Base-by-base conservation (phyloP, 2,113 vertebrate genomes). In the Paradoxurus hermaphroditus region DNA sequence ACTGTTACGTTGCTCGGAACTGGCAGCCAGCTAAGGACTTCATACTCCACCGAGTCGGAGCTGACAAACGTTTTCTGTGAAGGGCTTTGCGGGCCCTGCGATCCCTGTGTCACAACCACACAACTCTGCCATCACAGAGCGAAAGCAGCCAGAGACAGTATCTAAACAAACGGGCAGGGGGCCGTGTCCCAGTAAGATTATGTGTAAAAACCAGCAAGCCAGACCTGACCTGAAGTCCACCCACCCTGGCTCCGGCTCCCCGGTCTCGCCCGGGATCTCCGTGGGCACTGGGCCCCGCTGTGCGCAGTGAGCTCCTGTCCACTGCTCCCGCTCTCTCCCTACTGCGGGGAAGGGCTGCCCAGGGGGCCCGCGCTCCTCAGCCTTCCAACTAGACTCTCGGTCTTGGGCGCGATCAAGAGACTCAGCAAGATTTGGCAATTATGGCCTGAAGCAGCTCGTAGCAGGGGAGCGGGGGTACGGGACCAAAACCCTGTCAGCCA, bases 261-360 rank as follows among this genome's bases (percentile, higher is more conserved):
- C 19, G 15, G 23, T 23, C 3, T 29, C 31, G 15, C 25, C 25
- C 72, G 27, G 34, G 44, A 21, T 7, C 77, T 11, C 4, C 7
- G 41, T 3, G 51, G 16, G 18, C 5, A 18, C 19, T 9, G 70
- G 70, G 27, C 18, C 3, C 51, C 12, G 23, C 34, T 34, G 29
- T 70, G 5, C 29, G 12, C 31, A 18, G 31, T 0, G 23, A 0
- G 36, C 44, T 41, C 49, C 3, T 1, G 1, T 41, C 51, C 6
- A 7, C 2, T 12, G 41, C 29, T 49, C 21, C 25, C 18, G 7
- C 46, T 5, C 56, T 19, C 21, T 7, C 39, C 18, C 18, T 7
- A 4, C 0, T 3, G 51, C 34, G 1, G 31, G 65, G 36, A 68
- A 81, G 0, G n/a, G 56, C 53, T 62, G 56, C 31, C 72, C 67